phyloP scores from a whole-genome alignment of 2,113 vertebrate species.

The Pandion haliaetus region DNA sequence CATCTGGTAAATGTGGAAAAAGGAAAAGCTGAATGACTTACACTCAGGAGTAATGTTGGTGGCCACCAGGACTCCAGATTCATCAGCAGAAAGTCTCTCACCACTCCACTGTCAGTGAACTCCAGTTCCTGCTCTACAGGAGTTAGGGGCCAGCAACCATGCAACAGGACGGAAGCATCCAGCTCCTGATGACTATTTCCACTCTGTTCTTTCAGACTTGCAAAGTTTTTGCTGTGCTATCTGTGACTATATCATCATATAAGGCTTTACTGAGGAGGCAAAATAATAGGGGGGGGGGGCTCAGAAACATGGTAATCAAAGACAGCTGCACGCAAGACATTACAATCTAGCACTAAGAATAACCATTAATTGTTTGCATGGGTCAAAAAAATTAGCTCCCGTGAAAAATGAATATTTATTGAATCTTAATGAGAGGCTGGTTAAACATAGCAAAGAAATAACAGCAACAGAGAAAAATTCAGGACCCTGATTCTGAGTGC shows the following conservation, averaged over 20 bases:
- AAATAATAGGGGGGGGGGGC: slow-evolving; percentile 50
- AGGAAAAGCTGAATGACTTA: background rate
- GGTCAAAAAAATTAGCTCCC: slow-evolving; percentile 20
- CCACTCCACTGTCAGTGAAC: background rate
- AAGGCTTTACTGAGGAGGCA: slow-evolving; percentile 46
- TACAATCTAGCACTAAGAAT: slow-evolving; percentile 19
- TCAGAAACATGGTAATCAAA: slow-evolving; percentile 69
- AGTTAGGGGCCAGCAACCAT: background rate
- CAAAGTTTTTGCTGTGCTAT: slow-evolving; percentile 25
- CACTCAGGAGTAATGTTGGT: background rate
- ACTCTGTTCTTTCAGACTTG: slow-evolving; percentile 26
- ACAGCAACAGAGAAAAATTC: background rate
- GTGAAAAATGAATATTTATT: slow-evolving; percentile 25
- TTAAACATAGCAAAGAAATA: slow-evolving; percentile 5
- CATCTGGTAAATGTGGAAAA: background rate
- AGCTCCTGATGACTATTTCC: background rate
- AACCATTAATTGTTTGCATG: slow-evolving; percentile 21
- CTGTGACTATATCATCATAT: slow-evolving; percentile 36
- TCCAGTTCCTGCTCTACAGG: background rate
- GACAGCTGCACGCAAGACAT: slow-evolving; percentile 61
- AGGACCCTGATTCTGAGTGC: background rate
- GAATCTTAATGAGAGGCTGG: slow-evolving; percentile 13
- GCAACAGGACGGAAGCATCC: background rate
- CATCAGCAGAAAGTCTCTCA: background rate
- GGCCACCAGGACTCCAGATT: background rate